Conservation (phyloP, 64 coral and sea anemone genomes). For the Hydrozoanthus tunicans region DNA sequence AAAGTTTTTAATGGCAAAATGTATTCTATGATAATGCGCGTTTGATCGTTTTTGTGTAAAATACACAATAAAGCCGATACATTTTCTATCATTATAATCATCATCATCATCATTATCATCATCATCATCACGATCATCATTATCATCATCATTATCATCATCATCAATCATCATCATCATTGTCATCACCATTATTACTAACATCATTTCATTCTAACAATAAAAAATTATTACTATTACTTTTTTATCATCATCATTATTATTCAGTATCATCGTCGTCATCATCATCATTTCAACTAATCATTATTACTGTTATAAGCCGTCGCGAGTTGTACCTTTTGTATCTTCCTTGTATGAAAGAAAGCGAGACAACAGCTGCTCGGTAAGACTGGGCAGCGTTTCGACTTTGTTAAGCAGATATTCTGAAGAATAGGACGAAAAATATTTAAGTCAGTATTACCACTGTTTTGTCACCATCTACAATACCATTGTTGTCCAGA, state of each 20-base stretch:
- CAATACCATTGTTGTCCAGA: too few species aligned
- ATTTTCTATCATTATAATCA: neutral
- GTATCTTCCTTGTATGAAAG: slow-evolving; percentile 17
- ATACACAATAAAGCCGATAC: neutral
- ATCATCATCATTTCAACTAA: neutral
- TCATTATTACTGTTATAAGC: neutral
- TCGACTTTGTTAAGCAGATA: slow-evolving; percentile 38
- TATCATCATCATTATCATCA: neutral
- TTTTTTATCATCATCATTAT: neutral
- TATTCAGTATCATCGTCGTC: neutral
- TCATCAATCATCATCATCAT: neutral
- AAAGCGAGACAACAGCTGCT: slow-evolving; percentile 9
- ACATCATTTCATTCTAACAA: neutral
- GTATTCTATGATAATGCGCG: neutral
- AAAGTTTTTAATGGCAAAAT: too few species aligned
- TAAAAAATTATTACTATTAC: neutral
- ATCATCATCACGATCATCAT: neutral
- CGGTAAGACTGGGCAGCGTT: slow-evolving; percentile 10
- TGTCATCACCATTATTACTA: neutral
- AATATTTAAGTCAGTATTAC: neutral
- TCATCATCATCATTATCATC: neutral
- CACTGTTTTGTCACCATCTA: neutral
- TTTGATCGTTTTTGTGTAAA: neutral
- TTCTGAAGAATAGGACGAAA: neutral
- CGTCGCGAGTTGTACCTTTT: neutral